Evolutionary conservation across 2,888 invertebrate species (phyloP).

Genomic region (Agrilus mali): DNA sequence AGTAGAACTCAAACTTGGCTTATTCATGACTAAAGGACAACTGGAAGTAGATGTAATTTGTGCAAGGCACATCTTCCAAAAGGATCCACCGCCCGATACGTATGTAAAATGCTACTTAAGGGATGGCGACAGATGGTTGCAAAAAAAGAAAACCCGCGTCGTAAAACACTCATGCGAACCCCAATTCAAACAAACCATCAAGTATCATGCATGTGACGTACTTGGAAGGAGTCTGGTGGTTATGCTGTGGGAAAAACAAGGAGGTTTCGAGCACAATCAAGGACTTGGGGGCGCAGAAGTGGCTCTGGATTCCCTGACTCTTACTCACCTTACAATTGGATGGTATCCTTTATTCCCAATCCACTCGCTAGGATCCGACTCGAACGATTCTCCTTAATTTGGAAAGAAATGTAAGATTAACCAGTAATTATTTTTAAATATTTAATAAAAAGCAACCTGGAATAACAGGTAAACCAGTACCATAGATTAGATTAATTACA

Average conservation of each 20-base stretch:
- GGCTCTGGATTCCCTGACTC: constrained; percentile 65
- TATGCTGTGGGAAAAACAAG: constrained; percentile 86
- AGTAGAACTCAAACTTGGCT: constrained; percentile 77
- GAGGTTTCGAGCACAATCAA: constrained; percentile 75
- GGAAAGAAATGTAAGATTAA: constrained; percentile 1
- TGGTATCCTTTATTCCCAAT: constrained; percentile 91
- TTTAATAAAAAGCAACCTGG: too few relatives aligned
- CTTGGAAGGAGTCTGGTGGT: constrained; percentile 73
- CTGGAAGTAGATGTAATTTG: constrained; percentile 77
- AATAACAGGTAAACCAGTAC: too few relatives aligned
- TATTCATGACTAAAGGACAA: constrained; percentile 83
- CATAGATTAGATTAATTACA: too few relatives aligned
- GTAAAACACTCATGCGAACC: constrained; percentile 73
- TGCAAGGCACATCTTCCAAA: constrained; percentile 54
- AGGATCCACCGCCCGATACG: constrained; percentile 70
- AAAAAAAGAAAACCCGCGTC: constrained; percentile 84
- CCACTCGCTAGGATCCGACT: constrained; percentile 62
- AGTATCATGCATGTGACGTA: constrained; percentile 69
- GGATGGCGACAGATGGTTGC: constrained; percentile 77
- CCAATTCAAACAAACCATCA: constrained; percentile 76
- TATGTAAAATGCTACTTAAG: constrained; percentile 89
- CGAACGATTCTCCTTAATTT: constrained; percentile 37
- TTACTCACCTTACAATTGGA: constrained; percentile 69
- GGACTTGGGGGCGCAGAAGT: constrained; percentile 78
- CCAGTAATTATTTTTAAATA: too few relatives aligned